Conservation (phyloP, 2,797 vertebrate species). For the Thripadectes ignobilis region DNA sequence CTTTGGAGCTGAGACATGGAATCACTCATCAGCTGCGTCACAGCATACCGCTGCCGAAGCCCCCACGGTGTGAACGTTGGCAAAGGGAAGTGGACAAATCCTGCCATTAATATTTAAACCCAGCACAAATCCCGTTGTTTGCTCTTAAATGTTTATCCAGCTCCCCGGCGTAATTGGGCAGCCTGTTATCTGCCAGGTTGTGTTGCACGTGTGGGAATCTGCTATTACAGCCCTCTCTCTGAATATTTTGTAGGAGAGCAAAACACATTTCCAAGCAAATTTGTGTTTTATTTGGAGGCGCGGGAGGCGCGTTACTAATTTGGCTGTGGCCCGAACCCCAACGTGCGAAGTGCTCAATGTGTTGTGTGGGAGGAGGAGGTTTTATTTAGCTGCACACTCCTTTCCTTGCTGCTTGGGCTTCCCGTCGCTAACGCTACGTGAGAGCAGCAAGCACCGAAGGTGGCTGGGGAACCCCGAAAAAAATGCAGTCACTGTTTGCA, state of each 20-base stretch:
- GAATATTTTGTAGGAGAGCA: constrained; percentile 31
- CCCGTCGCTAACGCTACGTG: background rate
- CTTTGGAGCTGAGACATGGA: constrained; percentile 55
- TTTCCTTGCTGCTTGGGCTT: constrained; percentile 14
- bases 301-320: constrained; percentile 45
- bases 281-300: constrained; percentile 39
- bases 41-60: background rate
- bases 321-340: constrained; percentile 45
- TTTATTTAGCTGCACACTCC: constrained; percentile 52
- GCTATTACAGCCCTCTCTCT: constrained; percentile 15
- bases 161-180: constrained; percentile 52
- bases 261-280: constrained; percentile 45
- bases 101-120: constrained; percentile 67
- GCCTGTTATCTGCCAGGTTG: background rate
- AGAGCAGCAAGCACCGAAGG: background rate
- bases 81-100: constrained; percentile 58
- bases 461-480: background rate
- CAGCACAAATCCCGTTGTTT: constrained; percentile 59
- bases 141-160: constrained; percentile 62
- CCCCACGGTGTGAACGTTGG: constrained; percentile 34
- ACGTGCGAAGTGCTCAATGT: constrained; percentile 37
- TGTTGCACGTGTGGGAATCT: constrained; percentile 13
- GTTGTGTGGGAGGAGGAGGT: constrained; percentile 55
- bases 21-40: constrained; percentile 48
- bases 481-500: background rate